phyloP scores from a whole-genome alignment of 2,113 vertebrate genomes.

The Serinus canaria region DNA sequence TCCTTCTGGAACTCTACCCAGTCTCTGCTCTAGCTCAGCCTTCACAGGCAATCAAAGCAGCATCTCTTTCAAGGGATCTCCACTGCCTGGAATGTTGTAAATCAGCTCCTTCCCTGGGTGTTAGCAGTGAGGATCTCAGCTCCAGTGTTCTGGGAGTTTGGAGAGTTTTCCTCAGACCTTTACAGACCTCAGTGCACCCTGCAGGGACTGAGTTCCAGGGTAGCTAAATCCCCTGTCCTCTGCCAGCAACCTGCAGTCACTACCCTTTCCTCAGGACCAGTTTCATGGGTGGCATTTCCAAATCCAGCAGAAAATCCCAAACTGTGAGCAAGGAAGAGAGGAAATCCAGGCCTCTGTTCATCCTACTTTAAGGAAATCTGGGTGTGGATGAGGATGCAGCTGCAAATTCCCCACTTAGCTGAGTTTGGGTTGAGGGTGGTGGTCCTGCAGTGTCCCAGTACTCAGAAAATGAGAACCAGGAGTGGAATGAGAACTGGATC shows the following conservation, averaged over 20 bases:
- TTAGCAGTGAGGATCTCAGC: not conserved
- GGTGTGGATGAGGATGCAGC: not conserved
- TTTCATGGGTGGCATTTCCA: not conserved
- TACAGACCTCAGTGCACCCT: not conserved
- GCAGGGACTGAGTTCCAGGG: not conserved
- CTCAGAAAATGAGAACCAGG: not conserved
- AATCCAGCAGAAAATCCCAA: not conserved
- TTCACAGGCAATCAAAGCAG: not conserved
- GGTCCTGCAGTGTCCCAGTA: not conserved
- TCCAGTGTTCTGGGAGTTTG: not conserved
- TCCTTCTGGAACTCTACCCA: not conserved
- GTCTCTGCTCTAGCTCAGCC: fast-evolving
- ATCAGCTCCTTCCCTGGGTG: not conserved
- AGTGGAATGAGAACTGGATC: not conserved
- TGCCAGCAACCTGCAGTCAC: not conserved
- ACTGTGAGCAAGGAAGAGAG: not conserved
- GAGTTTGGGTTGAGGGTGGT: not conserved
- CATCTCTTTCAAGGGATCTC: not conserved
- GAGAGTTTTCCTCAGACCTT: not conserved
- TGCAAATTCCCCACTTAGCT: not conserved
- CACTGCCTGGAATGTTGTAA: not conserved
- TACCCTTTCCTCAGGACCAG: not conserved
- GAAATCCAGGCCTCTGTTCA: not conserved
- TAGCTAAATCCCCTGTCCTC: not conserved
- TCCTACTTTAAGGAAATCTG: not conserved